phyloP scores from a whole-genome alignment of 2,797 vertebrate species.

The Etheostoma nigrum region DNA sequence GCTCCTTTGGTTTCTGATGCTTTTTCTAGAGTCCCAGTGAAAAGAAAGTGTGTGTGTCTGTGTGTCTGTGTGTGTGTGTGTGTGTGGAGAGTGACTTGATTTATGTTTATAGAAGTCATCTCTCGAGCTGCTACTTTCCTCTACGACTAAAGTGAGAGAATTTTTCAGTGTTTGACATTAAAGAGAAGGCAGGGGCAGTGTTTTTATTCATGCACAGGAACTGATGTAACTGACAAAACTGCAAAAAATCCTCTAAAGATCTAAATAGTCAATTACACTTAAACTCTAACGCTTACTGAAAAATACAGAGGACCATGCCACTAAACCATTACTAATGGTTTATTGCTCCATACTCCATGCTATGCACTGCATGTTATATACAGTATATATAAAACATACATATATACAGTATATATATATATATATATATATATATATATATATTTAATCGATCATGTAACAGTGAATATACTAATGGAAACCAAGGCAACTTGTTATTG shows the following conservation, averaged over 20 bases:
- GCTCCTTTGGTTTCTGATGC: conserved; percentile 79
- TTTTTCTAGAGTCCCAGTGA: conserved; percentile 76
- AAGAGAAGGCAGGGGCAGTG: conserved; percentile 15
- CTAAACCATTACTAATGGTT: no score
- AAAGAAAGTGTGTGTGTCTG: conserved; percentile 17
- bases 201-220: conserved; percentile 38
- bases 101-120: conserved; percentile 76
- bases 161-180: conserved; percentile 29
- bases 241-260: neutral
- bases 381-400: no score
- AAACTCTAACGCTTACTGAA: no score
- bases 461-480: no score
- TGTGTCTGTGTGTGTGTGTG: conserved; percentile 25
- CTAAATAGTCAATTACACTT: neutral
- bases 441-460: no score
- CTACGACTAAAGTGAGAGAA: conserved; percentile 62
- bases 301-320: no score
- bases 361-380: no score
- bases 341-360: no score
- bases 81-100: conserved; percentile 42
- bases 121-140: conserved; percentile 58
- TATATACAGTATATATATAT: no score
- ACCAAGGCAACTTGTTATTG: no score
- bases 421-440: no score
- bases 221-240: conserved; percentile 30